A percentile compares a stretch with the other conserved stretches of the same genome.
Conservation (phyloP, 2,113 vertebrate species). For the Heptranchias perlo region DNA sequence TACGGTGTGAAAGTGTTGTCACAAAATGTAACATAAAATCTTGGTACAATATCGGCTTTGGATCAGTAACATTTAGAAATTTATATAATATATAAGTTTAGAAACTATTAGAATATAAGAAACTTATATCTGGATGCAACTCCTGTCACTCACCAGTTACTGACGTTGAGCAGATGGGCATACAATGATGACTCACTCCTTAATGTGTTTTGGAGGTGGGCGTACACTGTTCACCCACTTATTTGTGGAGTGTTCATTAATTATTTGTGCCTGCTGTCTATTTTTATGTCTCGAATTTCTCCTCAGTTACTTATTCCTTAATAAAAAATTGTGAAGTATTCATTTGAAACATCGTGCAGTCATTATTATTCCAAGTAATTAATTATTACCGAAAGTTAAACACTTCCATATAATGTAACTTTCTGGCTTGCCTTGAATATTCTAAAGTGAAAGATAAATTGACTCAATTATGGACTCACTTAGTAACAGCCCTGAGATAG, state of each 20-base stretch:
- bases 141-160: not conserved
- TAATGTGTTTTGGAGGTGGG: not conserved
- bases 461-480: not conserved
- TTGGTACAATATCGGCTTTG: not conserved
- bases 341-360: not conserved
- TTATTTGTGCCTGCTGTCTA: not conserved
- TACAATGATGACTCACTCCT: not conserved
- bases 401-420: not conserved
- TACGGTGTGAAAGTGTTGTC: too few relatives aligned
- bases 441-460: not conserved
- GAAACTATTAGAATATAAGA: too few relatives aligned
- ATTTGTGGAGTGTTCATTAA: not conserved
- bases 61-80: not conserved
- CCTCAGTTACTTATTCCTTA: not conserved
- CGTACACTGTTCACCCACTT: not conserved
- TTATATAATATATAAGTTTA: too few relatives aligned
- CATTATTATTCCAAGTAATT: not conserved
- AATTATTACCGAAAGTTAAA: not conserved
- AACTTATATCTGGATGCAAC: not conserved
- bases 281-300: not conserved
- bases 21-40: too few relatives aligned
- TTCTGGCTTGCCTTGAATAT: not conserved
- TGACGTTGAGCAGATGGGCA: not conserved
- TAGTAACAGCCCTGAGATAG: not conserved
- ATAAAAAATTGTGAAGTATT: not conserved